Evolutionary conservation across 64 coral and sea anemone species (phyloP).

Genomic region (Montipora cactus): DNA sequence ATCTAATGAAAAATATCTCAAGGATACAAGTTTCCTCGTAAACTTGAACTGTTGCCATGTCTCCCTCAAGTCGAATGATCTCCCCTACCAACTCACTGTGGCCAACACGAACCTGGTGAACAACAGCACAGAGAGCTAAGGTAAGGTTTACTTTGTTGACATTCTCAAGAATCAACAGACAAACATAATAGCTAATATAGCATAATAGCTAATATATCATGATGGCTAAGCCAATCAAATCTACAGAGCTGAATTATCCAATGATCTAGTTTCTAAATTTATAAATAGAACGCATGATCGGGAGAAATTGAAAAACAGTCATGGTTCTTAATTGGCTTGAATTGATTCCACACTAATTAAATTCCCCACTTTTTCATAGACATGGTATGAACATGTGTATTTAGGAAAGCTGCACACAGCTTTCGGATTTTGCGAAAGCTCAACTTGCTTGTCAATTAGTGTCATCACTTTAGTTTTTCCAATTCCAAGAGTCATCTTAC

Average conservation of each 20-base stretch:
- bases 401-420: background rate
- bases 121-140: background rate
- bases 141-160: background rate
- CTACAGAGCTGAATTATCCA: too few species aligned
- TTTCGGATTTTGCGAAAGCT: background rate
- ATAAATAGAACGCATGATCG: too few species aligned
- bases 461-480: background rate
- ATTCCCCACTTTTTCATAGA: too few species aligned
- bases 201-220: too few species aligned
- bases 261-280: too few species aligned
- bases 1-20: background rate
- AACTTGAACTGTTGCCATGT: constrained; percentile 99
- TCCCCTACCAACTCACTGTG: constrained; percentile 99
- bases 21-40: constrained; percentile 99
- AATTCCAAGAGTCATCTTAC: constrained; percentile 56
- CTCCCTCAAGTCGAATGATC: constrained; percentile 96
- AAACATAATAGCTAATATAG: too few species aligned
- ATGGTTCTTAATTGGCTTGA: too few species aligned
- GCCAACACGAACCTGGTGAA: constrained; percentile 90
- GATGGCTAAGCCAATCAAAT: too few species aligned
- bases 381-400: too few species aligned
- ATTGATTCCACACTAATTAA: too few species aligned
- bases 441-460: background rate
- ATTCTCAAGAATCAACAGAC: too few species aligned
- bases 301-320: too few species aligned